phyloP scores from a whole-genome alignment of 2,888 invertebrate species.

The Germaria angustata region DNA sequence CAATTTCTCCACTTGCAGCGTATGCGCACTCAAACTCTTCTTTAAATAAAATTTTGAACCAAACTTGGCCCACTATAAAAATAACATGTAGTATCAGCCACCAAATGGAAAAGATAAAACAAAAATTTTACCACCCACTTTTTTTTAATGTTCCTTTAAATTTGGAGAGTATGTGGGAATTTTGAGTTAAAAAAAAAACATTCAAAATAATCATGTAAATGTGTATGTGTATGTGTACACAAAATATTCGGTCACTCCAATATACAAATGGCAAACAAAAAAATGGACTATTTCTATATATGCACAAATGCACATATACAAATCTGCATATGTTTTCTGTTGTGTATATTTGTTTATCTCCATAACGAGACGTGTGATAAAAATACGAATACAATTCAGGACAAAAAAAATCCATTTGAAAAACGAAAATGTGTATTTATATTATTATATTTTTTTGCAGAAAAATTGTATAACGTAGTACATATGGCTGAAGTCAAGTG shows the following conservation, averaged over 20 bases:
- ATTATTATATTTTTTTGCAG: background rate
- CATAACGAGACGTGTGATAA: conserved; percentile 39
- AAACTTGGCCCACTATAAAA: conserved; percentile 46
- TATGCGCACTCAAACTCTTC: conserved; percentile 64
- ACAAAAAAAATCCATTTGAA: background rate
- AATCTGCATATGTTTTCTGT: background rate
- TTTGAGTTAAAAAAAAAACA: conserved; percentile 22
- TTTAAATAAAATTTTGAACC: conserved; percentile 34
- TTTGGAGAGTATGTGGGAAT: background rate
- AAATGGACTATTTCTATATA: background rate
- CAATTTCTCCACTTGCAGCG: conserved; percentile 45
- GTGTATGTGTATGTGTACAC: background rate
- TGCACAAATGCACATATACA: background rate
- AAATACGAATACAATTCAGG: too few species aligned
- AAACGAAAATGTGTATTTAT: background rate
- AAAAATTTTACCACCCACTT: background rate
- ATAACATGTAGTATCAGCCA: conserved; percentile 15
- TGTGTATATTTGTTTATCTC: background rate
- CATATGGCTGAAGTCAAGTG: conserved; percentile 26
- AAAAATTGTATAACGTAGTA: conserved; percentile 14
- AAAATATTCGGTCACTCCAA: conserved; percentile 41
- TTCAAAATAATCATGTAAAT: conserved; percentile 36
- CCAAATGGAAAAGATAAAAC: conserved; percentile 10
- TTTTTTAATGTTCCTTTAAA: background rate
- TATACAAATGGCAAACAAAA: conserved; percentile 24